These are phyloP conservation scores for Geococcyx californianus DNA, from an alignment of 2,113 vertebrate genomes.

Conservation along the genomic window DNA sequence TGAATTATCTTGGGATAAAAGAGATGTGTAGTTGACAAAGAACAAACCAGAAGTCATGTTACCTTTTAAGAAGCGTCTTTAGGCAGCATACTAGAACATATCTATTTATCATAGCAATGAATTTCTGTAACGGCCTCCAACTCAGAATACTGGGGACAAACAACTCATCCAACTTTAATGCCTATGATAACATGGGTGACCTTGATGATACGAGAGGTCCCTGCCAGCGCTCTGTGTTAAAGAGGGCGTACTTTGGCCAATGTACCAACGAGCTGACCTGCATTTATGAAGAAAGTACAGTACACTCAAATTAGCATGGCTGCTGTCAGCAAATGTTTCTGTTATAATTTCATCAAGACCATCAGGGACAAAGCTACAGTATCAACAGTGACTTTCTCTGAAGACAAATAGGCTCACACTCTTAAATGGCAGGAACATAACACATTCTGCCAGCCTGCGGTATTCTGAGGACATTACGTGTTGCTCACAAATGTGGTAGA, in stretches of 20 bases:
- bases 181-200: not conserved
- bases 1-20: not conserved
- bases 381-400: not conserved
- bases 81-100: not conserved
- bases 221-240: not conserved
- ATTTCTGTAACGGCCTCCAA: not conserved
- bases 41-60: not conserved
- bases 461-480: not conserved
- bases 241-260: not conserved
- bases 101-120: not conserved
- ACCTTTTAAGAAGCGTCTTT: not conserved
- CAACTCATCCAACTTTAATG: accelerated
- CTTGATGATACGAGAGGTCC: not conserved
- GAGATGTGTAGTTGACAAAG: not conserved
- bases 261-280: not conserved
- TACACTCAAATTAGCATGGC: not conserved
- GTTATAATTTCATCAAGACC: not conserved
- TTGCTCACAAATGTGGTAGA: not conserved
- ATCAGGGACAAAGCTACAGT: not conserved
- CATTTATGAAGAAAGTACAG: not conserved
- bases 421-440: not conserved
- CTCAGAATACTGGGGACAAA: not conserved
- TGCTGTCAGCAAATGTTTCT: not conserved
- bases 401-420: not conserved
- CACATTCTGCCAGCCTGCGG: not conserved